Conservation (phyloP, 2,888 invertebrate genomes). For the Blera fallax region DNA sequence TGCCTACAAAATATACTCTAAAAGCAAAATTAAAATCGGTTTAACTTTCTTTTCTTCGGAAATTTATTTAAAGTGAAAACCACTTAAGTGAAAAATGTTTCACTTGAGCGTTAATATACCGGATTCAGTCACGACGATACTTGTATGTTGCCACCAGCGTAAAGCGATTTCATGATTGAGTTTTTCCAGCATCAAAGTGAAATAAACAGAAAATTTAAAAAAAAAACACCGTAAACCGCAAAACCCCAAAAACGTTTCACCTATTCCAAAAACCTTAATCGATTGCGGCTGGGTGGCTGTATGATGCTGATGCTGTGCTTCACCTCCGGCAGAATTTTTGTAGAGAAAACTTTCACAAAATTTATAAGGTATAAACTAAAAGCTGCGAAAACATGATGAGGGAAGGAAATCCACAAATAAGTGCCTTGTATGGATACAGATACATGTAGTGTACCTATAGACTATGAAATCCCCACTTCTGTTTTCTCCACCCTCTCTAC, state of each 20-base stretch:
- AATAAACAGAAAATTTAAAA: no score
- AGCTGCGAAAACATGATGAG: conserved; percentile 42
- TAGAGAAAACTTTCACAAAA: background rate
- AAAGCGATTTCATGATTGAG: conserved; percentile 34
- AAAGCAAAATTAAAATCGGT: background rate
- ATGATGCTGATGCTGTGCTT: conserved; percentile 4
- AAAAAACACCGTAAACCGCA: conserved; percentile 14
- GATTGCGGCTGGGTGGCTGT: conserved; percentile 39
- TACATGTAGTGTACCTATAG: background rate
- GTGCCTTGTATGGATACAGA: conserved; percentile 14
- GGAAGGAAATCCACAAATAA: conserved; percentile 43
- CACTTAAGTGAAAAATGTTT: conserved; percentile 26
- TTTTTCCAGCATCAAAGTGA: conserved; percentile 6
- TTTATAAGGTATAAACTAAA: conserved; percentile 39
- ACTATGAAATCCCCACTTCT: background rate
- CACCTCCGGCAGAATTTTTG: background rate
- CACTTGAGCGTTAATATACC: conserved; percentile 10
- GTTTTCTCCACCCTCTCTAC: background rate
- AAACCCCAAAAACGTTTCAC: conserved; percentile 39
- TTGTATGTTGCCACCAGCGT: conserved; percentile 13
- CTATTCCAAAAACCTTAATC: conserved; percentile 38
- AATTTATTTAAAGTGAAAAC: conserved; percentile 13
- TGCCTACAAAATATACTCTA: no score
- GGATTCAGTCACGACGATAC: background rate
- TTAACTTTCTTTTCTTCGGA: background rate